Evolutionary conservation across 2,113 vertebrate species (phyloP).

Genomic region (Perca fluviatilis): DNA sequence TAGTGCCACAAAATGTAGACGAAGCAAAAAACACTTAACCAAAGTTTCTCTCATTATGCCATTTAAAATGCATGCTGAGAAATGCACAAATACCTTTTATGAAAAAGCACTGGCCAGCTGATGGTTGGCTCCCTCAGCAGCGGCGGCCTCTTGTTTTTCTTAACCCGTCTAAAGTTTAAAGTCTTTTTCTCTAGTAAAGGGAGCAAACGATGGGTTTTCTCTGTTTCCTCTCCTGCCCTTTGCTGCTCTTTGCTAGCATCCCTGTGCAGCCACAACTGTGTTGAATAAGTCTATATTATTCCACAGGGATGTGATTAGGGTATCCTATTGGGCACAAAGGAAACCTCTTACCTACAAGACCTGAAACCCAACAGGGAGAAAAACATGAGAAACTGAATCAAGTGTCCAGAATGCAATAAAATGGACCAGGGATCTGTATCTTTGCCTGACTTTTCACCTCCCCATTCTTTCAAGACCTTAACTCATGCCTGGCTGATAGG

Average conservation of each 20-base stretch:
- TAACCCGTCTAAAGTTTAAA: conserved; percentile 11
- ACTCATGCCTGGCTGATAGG: not conserved
- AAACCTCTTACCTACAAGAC: not conserved
- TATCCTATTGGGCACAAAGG: not conserved
- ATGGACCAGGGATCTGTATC: not conserved
- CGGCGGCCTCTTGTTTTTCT: conserved; percentile 4
- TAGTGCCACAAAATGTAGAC: not conserved
- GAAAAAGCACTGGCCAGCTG: not conserved
- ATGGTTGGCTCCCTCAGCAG: not conserved
- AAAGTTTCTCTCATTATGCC: not conserved
- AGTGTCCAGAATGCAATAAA: not conserved
- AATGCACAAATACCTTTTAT: not conserved
- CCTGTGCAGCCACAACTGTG: not conserved
- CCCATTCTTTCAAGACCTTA: not conserved
- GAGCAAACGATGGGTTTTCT: conserved; percentile 8
- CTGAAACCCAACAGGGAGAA: not conserved
- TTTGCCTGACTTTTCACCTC: not conserved
- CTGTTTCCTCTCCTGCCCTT: conserved; percentile 23
- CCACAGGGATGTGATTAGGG: conserved; percentile 29
- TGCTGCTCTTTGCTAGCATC: conserved; percentile 1
- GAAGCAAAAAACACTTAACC: not conserved
- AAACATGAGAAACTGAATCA: no score
- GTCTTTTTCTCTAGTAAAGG: not conserved
- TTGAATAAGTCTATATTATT: conserved; percentile 5
- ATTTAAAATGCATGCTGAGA: not conserved